Conservation (phyloP, 2,797 vertebrate species). For the Florisuga fusca region DNA sequence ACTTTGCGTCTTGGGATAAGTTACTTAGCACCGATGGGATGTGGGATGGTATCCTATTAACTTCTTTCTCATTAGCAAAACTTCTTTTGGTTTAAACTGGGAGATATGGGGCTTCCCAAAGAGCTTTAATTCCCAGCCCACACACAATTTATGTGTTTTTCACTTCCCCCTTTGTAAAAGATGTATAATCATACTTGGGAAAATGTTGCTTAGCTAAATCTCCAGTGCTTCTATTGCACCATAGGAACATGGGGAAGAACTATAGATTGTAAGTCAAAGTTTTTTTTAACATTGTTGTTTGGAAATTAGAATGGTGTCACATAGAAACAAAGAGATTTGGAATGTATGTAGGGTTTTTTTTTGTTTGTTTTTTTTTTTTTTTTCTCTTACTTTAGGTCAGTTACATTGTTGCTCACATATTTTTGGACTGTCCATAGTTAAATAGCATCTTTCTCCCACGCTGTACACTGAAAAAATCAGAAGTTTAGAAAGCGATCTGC, state of each 20-base stretch:
- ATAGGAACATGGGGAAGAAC: not conserved
- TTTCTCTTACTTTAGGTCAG: not conserved
- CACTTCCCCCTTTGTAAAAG: not conserved
- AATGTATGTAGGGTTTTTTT: not conserved
- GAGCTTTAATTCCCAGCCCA: constrained; percentile 15
- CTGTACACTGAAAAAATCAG: not conserved
- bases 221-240: not conserved
- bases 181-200: not conserved
- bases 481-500: not conserved
- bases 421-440: not conserved
- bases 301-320: not conserved
- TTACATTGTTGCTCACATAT: not conserved
- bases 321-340: not conserved
- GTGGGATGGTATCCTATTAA: not conserved
- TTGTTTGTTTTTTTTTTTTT: not conserved
- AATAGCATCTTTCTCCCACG: not conserved
- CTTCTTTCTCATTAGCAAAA: constrained; percentile 2
- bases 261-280: not conserved
- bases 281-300: not conserved
- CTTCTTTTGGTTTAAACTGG: not conserved
- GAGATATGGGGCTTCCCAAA: not conserved
- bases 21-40: not conserved
- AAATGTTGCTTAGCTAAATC: not conserved
- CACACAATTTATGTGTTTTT: not conserved
- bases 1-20: not conserved